Evolutionary conservation across 2,888 invertebrate genomes (phyloP).

Genomic region (Saturnia pavonia): DNA sequence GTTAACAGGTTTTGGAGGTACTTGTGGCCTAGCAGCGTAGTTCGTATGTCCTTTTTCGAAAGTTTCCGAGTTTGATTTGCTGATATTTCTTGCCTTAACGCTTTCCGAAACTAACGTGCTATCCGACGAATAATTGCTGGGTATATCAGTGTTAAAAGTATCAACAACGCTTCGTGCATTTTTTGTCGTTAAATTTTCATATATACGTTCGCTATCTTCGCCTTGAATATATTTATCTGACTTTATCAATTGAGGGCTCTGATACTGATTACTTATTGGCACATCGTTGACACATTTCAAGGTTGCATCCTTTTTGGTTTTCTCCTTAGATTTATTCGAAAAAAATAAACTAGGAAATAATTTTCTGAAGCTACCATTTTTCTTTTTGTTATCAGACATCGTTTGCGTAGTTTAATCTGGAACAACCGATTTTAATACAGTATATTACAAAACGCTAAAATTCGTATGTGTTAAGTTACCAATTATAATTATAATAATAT

Average conservation of each 20-base stretch:
- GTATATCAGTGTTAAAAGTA: slow-evolving; percentile 42
- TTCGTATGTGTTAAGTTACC: not conserved
- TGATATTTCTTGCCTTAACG: slow-evolving; percentile 37
- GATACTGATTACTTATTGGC: slow-evolving; percentile 59
- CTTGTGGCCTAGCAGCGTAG: slow-evolving; percentile 58
- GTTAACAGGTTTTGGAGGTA: slow-evolving; percentile 54
- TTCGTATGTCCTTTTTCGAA: slow-evolving; percentile 37
- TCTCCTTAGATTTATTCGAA: slow-evolving; percentile 61
- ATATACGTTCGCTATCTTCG: slow-evolving; percentile 60
- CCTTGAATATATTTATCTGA: slow-evolving; percentile 43
- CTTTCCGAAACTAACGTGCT: slow-evolving; percentile 71
- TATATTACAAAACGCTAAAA: not conserved
- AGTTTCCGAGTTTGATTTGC: slow-evolving; percentile 16
- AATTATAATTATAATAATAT: too few relatives aligned
- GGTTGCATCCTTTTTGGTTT: slow-evolving; percentile 41
- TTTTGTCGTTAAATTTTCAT: slow-evolving; percentile 63
- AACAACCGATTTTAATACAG: slow-evolving; percentile 9
- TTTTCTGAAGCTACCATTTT: slow-evolving; percentile 65
- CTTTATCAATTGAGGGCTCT: slow-evolving; percentile 56
- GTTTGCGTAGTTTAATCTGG: slow-evolving; percentile 22
- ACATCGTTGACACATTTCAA: slow-evolving; percentile 44
- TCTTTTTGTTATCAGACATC: slow-evolving; percentile 67
- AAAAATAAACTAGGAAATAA: slow-evolving; percentile 68
- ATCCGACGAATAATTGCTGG: slow-evolving; percentile 65
- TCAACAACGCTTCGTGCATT: slow-evolving; percentile 43